Conservation (phyloP, 2,888 invertebrate species). For the Drosophila macrospina region DNA sequence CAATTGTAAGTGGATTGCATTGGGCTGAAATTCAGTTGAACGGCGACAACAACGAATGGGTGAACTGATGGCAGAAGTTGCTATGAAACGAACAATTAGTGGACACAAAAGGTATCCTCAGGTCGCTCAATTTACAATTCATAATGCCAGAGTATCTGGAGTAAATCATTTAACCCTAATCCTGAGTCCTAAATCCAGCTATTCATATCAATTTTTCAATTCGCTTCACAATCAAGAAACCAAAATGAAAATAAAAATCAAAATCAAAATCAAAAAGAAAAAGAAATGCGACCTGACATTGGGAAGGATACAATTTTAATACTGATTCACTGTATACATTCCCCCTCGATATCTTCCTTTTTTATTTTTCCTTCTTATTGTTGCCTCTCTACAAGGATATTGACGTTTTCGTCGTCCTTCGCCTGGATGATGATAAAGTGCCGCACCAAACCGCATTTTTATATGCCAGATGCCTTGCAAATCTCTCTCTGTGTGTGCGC, state of each 20-base stretch:
- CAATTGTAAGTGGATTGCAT: slow-evolving; percentile 65
- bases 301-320: slow-evolving; percentile 56
- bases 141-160: slow-evolving; percentile 40
- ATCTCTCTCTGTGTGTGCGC: slow-evolving; percentile 43
- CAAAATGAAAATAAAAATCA: slow-evolving; percentile 12
- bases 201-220: slow-evolving; percentile 68
- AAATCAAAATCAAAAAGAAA: too few relatives aligned
- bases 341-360: background rate
- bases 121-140: slow-evolving; percentile 15
- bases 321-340: slow-evolving; percentile 32
- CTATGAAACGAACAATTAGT: slow-evolving; percentile 58
- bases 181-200: slow-evolving; percentile 49
- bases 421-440: slow-evolving; percentile 69
- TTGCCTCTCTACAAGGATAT: slow-evolving; percentile 60
- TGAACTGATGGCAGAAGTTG: slow-evolving; percentile 9
- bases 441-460: slow-evolving; percentile 70
- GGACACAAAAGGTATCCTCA: slow-evolving; percentile 48
- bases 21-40: slow-evolving; percentile 54
- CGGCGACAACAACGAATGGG: slow-evolving; percentile 3
- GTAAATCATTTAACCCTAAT: slow-evolving; percentile 73
- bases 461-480: slow-evolving; percentile 39
- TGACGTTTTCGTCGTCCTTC: slow-evolving; percentile 58
- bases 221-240: slow-evolving; percentile 47
- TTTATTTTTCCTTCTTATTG: slow-evolving; percentile 41
- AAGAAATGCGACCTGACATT: slow-evolving; percentile 21